Base-by-base conservation (phyloP, 2,888 invertebrate genomes). In the Poecilus cupreus region DNA sequence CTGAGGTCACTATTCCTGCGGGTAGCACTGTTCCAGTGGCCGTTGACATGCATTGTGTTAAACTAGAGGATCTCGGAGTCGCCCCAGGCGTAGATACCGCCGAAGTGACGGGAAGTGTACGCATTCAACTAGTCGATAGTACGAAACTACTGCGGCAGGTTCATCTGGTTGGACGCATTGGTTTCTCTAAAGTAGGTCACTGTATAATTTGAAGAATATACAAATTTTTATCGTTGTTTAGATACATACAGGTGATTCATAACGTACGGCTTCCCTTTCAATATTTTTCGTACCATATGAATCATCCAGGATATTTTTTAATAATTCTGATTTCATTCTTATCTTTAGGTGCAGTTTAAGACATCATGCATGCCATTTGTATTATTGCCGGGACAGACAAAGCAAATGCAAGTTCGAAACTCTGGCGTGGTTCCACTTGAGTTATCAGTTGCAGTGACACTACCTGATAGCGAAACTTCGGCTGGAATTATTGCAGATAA, bases 321-420 rank as follows among this genome's bases (percentile, higher is more conserved):
- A 8, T 20, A 54, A 49, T 16, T n/a, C 6, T 18, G 51, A 18
- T 51, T 54, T 10, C 2, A 20, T 22, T 11, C 11, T 1, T 8
- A 22, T 18, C 13, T 26, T 16, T 22, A 79, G 26, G 24, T 80
- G 37, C 80, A 80, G 16, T 80, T 80, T 60, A 72, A 74, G 43
- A 60, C 57, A 0, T 32, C 43, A 16, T 80, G 74, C 43, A 60
- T 80, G 57, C 80, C 80, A 10, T 43, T 80, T 20, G 22, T 43
- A 11, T 20, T 80, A 2, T 10, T 20, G 43, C 74, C 74, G 10
- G 80, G 80, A 10, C 74, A 80, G 18, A 72, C 80, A 1, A 80
- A 80, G 26, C 74, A 22, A 37, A 22, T 80, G 22, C 43, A 54
- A 60, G 74, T 80, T 20, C 13, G 60, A 80, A 80, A 80, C 26